These are phyloP conservation scores for Alsophila aescularia DNA, from an alignment of 2,888 invertebrate species.

Conservation along the genomic window DNA sequence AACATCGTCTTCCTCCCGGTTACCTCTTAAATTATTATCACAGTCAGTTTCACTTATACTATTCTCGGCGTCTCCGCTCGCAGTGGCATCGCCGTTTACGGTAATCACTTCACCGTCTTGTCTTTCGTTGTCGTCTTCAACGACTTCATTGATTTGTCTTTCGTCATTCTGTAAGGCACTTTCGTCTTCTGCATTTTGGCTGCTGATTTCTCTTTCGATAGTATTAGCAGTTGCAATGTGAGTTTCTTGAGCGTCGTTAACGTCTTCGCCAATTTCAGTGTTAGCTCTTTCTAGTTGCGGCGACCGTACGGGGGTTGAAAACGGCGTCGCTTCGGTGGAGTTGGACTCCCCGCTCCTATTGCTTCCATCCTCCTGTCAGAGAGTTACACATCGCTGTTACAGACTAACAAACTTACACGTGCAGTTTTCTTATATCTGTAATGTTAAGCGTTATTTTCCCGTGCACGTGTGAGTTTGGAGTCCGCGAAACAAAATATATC, in stretches of 20 bases:
- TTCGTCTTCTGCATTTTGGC: constrained; percentile 7
- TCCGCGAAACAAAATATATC: constrained; percentile 31
- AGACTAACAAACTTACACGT: constrained; percentile 53
- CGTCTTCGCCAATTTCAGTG: constrained; percentile 16
- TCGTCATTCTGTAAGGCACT: constrained; percentile 35
- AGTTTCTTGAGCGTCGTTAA: constrained; percentile 8
- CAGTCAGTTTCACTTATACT: constrained; percentile 77
- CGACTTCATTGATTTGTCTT: constrained; percentile 38
- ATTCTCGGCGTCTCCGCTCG: constrained; percentile 44
- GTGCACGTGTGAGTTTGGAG: constrained; percentile 56
- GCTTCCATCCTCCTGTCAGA: constrained; percentile 79
- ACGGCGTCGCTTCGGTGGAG: constrained; percentile 71
- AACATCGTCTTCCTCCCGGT: constrained; percentile 78
- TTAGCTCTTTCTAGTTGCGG: constrained; percentile 50
- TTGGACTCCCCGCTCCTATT: constrained; percentile 70
- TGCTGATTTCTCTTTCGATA: background rate
- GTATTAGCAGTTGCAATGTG: background rate
- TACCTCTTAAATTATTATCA: constrained; percentile 79
- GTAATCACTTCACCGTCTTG: constrained; percentile 11
- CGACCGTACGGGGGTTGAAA: constrained; percentile 69
- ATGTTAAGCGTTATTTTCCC: constrained; percentile 18
- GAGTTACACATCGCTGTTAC: constrained; percentile 56
- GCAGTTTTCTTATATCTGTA: constrained; percentile 9
- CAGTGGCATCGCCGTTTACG: constrained; percentile 6
- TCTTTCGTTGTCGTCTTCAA: constrained; percentile 10